Evolutionary conservation across 2,113 vertebrate genomes (phyloP).

Genomic region (Barnardius zonarius): DNA sequence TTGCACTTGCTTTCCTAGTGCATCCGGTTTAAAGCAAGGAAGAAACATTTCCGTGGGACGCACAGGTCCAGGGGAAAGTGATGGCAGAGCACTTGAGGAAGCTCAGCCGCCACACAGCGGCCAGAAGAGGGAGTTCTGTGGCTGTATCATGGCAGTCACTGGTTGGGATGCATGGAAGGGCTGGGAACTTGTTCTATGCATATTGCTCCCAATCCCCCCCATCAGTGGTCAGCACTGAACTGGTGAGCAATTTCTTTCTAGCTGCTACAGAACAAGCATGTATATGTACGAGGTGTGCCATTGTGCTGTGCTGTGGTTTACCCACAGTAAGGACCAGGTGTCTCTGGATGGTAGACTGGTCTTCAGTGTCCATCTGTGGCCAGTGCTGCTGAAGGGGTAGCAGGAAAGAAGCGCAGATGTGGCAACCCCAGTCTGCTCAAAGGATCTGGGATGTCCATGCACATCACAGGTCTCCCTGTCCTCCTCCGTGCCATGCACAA

Average conservation of each 20-base stretch:
- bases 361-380: neutral
- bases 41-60: neutral
- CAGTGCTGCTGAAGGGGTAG: neutral
- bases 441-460: neutral
- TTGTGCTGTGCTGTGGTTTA: neutral
- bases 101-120: neutral
- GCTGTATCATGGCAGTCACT: neutral
- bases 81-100: neutral
- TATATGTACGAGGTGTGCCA: accelerated
- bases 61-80: neutral
- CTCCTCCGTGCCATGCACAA: neutral
- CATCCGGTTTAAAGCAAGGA: neutral
- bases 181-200: neutral
- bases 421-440: neutral
- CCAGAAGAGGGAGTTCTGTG: conserved; percentile 40
- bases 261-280: neutral
- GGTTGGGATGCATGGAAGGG: neutral
- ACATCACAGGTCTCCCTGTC: neutral
- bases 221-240: neutral
- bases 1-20: neutral
- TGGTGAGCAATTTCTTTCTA: neutral
- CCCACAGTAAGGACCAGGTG: neutral
- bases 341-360: neutral
- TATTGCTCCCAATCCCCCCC: neutral
- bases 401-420: neutral